Base-by-base conservation (phyloP, 1,140 invertebrate genomes). In the Ylistrum balloti region DNA sequence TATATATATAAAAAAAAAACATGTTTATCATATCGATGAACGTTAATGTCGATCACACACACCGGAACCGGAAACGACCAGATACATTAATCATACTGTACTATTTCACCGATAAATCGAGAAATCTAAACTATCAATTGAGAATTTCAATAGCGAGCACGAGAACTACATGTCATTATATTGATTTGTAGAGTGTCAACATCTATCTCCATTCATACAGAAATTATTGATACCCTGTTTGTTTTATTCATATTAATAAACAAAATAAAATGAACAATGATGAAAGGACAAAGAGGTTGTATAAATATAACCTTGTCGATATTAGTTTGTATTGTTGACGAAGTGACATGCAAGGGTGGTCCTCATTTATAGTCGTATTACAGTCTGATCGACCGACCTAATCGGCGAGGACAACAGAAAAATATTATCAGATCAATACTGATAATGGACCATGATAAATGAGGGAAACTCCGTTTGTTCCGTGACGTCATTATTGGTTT, bases 31-130 rank as follows among this genome's bases (percentile, higher is more conserved):
- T 48, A 20, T 48, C 5, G 13, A 17, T 48, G 3, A 2, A 20
- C 20, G 2, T 2, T 22, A 17, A 2, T 48, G 45, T 17, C 45
- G 45, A 17, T 48, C 5, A 74, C 56, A 74, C 56, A 74, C n/a
- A 74, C 56, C 56, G 56, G 56, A 74, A 74, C 56, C 56, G 56
- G 56, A 74, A 74, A 74, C 28, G 56, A 74, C 22, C n/a, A 74
- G 56, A 28, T 74, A 74, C 56, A 74, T 74, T 74, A 74, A 74
- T 74, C 56, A 74, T 74, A 74, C 28, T 74, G 17, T 74, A 74
- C 22, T 28, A 74, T 74, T 74, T 3, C 3, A n/a, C 17, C n/a
- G 5, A n/a, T n/a, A 74, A 28, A 74, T 74, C 7, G 7, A n/a
- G 56, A 74, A 74, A 74, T 74, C 3, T 5, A n/a, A 74, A 7